Conservation (phyloP, 2,797 vertebrate genomes). For the Myotis pilosus region DNA sequence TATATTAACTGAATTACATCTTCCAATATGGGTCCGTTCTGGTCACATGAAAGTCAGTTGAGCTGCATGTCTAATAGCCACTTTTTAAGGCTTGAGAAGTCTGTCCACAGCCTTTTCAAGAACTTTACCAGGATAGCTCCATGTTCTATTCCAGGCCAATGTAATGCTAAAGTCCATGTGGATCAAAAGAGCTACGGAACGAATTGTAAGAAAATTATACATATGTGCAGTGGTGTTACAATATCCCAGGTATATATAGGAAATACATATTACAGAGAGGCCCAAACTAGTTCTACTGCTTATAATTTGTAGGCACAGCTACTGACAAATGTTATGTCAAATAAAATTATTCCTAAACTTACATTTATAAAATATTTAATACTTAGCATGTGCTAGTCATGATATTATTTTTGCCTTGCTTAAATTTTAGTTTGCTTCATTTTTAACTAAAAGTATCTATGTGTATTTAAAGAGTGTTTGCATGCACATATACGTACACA, state of each 20-base stretch:
- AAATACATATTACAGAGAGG: neutral
- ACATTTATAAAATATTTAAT: neutral
- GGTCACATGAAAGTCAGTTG: neutral
- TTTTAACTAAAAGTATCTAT: neutral
- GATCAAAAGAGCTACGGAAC: neutral
- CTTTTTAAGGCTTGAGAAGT: neutral
- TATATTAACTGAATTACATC: neutral
- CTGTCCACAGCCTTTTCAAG: neutral
- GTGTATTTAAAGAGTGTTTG: neutral
- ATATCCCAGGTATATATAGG: neutral
- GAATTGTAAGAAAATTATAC: neutral
- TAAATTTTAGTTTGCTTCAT: neutral
- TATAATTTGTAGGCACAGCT: neutral
- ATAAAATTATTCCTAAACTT: neutral
- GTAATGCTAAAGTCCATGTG: neutral
- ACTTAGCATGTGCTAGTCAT: neutral
- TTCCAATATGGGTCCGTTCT: neutral
- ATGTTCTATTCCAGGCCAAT: neutral
- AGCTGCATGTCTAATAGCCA: neutral
- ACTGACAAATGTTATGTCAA: neutral
- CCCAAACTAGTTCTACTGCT: neutral
- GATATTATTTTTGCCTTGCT: neutral
- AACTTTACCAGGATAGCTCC: neutral
- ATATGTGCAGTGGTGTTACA: neutral
- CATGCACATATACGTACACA: accelerated